Conservation (phyloP, 2,113 vertebrate species). For the Vanacampus margaritifer region DNA sequence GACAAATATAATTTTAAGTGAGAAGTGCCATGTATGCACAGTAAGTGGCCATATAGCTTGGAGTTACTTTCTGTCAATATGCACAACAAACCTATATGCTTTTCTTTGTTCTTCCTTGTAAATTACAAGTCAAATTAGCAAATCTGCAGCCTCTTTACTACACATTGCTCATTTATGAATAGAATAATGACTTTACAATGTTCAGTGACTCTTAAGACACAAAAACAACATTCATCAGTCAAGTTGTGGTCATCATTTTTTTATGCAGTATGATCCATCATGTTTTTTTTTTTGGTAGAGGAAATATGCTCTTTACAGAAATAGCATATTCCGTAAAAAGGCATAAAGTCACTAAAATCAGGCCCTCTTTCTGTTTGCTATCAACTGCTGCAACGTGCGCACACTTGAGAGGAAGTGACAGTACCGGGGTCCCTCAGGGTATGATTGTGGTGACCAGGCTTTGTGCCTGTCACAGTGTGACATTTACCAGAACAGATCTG, state of each 20-base stretch:
- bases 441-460: conserved; percentile 51
- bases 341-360: conserved; percentile 36
- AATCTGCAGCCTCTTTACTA: background rate
- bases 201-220: background rate
- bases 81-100: background rate
- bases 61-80: conserved; percentile 20
- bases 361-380: conserved; percentile 36
- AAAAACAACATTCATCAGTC: background rate
- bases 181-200: background rate
- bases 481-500: conserved; percentile 71
- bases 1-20: conserved; percentile 7
- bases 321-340: conserved; percentile 19
- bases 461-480: conserved; percentile 65
- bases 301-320: conserved; percentile 27
- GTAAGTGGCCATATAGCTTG: background rate
- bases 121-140: conserved; percentile 16
- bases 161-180: background rate
- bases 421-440: conserved; percentile 48
- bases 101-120: conserved; percentile 12
- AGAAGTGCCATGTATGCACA: background rate
- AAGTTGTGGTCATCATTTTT: background rate
- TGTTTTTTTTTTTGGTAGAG: background rate
- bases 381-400: conserved; percentile 35
- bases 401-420: conserved; percentile 66
- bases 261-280: background rate